A percentile compares a stretch with the other conserved stretches of the same genome.
phyloP scores from a whole-genome alignment of 2,888 invertebrate genomes.

The Didymodactylos carnosus region DNA sequence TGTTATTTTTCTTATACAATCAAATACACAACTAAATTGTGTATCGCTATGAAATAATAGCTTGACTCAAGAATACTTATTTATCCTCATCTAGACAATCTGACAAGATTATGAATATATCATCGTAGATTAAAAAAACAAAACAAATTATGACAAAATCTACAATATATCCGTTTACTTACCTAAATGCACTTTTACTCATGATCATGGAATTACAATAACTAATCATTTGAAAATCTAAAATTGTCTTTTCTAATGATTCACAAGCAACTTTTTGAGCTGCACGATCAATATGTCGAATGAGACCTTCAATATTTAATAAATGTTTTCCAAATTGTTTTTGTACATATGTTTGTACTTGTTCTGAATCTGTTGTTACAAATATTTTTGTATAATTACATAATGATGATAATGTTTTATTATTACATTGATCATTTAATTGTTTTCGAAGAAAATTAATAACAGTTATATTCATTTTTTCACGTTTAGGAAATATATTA shows the following conservation, averaged over 20 bases:
- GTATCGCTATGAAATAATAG: no score
- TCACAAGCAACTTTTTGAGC: not conserved
- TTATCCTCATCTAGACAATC: no score
- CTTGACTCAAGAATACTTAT: no score
- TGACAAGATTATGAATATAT: no score
- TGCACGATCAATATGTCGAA: not conserved
- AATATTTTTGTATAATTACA: not conserved
- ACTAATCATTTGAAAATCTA: not conserved
- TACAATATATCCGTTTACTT: no score
- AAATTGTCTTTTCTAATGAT: not conserved
- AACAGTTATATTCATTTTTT: not conserved
- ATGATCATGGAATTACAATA: not conserved
- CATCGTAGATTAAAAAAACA: no score
- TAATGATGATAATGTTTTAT: no score
- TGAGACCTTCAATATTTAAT: not conserved
- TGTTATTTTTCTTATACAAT: no score
- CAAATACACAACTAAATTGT: no score
- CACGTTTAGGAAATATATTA: not conserved
- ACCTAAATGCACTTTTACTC: not conserved
- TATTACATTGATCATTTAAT: no score
- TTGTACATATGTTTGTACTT: not conserved
- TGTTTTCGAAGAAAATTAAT: not conserved
- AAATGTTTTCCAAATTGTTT: not conserved
- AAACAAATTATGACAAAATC: no score
- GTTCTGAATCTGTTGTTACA: not conserved